Conservation (phyloP, 2,888 invertebrate species). For the Trileptium ribeirensis region DNA sequence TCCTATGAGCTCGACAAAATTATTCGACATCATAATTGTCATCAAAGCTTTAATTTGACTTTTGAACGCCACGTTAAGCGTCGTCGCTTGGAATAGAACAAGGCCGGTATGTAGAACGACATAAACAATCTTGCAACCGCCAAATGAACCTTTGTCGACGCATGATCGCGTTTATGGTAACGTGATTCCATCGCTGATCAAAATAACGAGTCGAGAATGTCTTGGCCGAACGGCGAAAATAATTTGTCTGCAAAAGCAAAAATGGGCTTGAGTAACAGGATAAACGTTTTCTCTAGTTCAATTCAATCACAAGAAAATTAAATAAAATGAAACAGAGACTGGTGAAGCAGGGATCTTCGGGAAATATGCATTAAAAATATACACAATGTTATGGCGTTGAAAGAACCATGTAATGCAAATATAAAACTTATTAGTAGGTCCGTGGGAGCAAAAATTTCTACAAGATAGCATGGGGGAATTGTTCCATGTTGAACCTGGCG, state of each 20-base stretch:
- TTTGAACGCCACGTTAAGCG: conserved; percentile 96
- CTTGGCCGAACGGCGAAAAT: conserved; percentile 65
- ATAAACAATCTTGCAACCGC: conserved; percentile 82
- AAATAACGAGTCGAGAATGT: conserved; percentile 91
- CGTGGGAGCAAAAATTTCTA: too few species aligned
- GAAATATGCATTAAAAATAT: too few species aligned
- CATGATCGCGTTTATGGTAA: conserved; percentile 63
- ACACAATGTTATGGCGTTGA: too few species aligned
- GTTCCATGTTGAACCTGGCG: too few species aligned
- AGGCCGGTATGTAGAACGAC: conserved; percentile 79
- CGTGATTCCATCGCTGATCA: conserved; percentile 97
- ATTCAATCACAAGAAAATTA: too few species aligned
- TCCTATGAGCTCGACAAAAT: conserved; percentile 93
- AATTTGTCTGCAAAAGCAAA: conserved; percentile 57
- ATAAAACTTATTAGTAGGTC: too few species aligned
- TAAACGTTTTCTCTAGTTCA: too few species aligned
- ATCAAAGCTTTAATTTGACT: conserved; percentile 94
- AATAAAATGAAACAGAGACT: too few species aligned
- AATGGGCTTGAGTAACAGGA: background rate
- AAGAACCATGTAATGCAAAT: too few species aligned
- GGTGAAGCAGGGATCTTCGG: too few species aligned
- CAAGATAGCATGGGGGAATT: too few species aligned
- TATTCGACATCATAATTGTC: conserved; percentile 99
- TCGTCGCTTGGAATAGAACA: conserved; percentile 86
- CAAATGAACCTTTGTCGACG: conserved; percentile 80